Evolutionary conservation across 2,888 invertebrate genomes (phyloP), one percentile per base, ranked within the genome.

Genomic region (Drosophila kuntzei): DNA sequence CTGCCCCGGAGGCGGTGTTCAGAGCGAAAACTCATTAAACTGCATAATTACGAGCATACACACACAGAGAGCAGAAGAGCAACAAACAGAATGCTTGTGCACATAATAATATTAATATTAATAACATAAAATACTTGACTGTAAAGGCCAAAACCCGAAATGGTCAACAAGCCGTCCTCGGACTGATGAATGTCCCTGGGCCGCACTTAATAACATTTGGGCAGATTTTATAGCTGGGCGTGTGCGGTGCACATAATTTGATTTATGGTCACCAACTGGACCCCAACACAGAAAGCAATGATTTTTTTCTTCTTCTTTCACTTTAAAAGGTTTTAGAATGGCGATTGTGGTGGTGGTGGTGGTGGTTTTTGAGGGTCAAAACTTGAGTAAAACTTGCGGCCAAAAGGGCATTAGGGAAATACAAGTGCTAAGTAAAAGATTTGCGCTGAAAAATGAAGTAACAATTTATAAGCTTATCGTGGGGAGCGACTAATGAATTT

Each of bases 21-120:
- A 83, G 71, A 78, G 74, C 57, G 74, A 87, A 85, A 85, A 87
- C 89, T 84, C 85, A 89, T 85, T 85, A 87, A 85, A 87, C 71
- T 89, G 81, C 89, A 80, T 87, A 85, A 89, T 89, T 84, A 75
- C 74, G 60, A 68, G 62, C 65, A 69, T 65, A 71, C 66, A 76
- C 66, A 74, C 46, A 50, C 47, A 29, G 32, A 14, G 16, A 32
- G 27, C 6, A 49, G 29, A 29, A 39, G 34, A 50, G 55, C 36
- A 77, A 72, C 55, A 61, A 75, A 34, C 55, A 22, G 34, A 34
- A 55, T 34, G 37, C 57, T 62, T 74, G 55, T 72, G 54, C 73
- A 78, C 76, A 68, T 73, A 82, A 80, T 84, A 80, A 80, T 83
- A 89, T 84, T 83, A 88, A 84, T 84, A 84, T 84, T 84, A 87